Base-by-base conservation (phyloP, 2,888 invertebrate genomes). In the Mamestra brassicae region DNA sequence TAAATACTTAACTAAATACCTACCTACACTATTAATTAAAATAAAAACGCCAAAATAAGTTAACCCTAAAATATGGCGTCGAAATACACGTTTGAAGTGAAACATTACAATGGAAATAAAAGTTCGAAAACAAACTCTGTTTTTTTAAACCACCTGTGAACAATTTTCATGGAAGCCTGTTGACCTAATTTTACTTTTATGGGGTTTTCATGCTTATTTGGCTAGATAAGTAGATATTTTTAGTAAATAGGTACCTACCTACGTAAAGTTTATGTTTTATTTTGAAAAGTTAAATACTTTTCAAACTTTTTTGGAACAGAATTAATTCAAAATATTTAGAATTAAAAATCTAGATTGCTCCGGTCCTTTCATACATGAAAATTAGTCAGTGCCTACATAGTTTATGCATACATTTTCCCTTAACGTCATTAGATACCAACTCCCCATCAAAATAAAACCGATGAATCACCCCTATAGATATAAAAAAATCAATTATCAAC, bases 401-500 rank as follows among this genome's bases (percentile, higher is more conserved):
- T 52, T 38, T 62, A 52, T 17, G 7, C 55, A 52, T 6, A 58
- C 13, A 65, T 64, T 45, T 65, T 61, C 72, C 68, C 50, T 76
- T 47, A 26, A 50, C 10, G 64, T 13, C 10, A 83, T 71, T 38
- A 57, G 15, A 57, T 15, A 69, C 26, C 17, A 58, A n/a, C 6
- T 50, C 54, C 64, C 69, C 63, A 73, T 81, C 62, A 76, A 83
- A 67, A 67, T 26, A 75, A 76, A 82, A 76, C 84, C 79, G 73
- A 64, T 85, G 86, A 88, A 80, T 87, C 88, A 87, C 76, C 78
- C 26, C 47, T 13, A 47, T 47, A 11, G 36, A 64, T 26, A 26
- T 26, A 65, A 87, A 86, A 87, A 83, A 85, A 66, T 80, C 81
- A 85, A 85, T 87, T 71, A 85, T 76, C 71, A 62, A 76, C 74